Base-by-base conservation (phyloP, 2,113 vertebrate species). In the Anoplopoma fimbria region DNA sequence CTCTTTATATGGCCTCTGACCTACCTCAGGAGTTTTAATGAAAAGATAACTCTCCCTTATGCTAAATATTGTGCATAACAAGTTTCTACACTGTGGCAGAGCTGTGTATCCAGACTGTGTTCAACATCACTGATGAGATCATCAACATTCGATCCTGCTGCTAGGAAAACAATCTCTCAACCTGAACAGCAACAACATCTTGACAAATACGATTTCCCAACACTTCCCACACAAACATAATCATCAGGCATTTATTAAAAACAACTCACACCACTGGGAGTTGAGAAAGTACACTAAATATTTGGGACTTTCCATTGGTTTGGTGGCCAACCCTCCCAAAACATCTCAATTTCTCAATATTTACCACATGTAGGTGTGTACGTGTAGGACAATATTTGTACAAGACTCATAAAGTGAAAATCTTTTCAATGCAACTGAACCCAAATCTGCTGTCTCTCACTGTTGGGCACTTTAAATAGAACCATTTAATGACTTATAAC, bases 251-350 rank as follows among this genome's bases (percentile, higher is more conserved):
- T 75, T 82, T 31, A 77, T 68, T 13, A 79, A 34, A 75, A 88
- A 88, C 27, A 73, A 78, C 53, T 88, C 84, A 86, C 45, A 69
- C 67, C 71, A 69, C 79, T 83, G 88, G 85, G 89, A 82, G 83
- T 58, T 75, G 19, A 69, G 45, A 19, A 70, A 69, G 27, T 29
- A 17, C 21, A 65, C 9, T 60, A 29, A 9, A 57, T 36, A 74
- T 69, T 6, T 78, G 88, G 91, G 89, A 92, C 86, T 93, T 93
- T 93, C 90, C 89, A 87, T 6, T 79, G 36, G 8, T 73, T 64
- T 31, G 7, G 25, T 49, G 13, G 47, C 12, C 21, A 38, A 55
- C 1, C 15, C 25, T 10, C 29, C 19, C 15, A 29, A 55, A 25
- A 57, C 29, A 63, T 27, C 15, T 17, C 7, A 0, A 58, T 87